Conservation (phyloP, 2,113 vertebrate genomes). For the Mesitornis unicolor region DNA sequence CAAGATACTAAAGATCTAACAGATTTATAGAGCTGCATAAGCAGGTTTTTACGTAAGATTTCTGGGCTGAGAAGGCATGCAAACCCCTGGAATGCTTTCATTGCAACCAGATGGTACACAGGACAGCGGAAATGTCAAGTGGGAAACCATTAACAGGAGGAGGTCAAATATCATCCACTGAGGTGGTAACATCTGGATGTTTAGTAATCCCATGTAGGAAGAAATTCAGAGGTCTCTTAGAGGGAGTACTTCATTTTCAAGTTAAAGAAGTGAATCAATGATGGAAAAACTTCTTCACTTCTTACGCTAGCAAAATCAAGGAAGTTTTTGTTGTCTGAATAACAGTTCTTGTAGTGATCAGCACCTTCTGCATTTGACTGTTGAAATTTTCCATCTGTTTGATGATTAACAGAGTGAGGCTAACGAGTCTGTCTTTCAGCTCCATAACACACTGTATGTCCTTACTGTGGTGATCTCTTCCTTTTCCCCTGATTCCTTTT, state of each 20-base stretch:
- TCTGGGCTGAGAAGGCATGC: not conserved
- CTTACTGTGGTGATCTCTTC: not conserved
- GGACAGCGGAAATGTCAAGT: not conserved
- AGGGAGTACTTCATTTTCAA: not conserved
- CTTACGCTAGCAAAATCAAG: not conserved
- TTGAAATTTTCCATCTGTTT: not conserved
- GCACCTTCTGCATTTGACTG: not conserved
- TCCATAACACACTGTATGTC: not conserved
- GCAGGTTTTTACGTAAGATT: not conserved
- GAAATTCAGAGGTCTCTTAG: not conserved
- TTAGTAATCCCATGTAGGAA: not conserved
- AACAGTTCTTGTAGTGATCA: not conserved
- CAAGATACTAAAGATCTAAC: not conserved
- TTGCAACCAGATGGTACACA: conserved; percentile 16
- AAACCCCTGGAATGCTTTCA: conserved; percentile 11
- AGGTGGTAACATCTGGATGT: conserved; percentile 1
- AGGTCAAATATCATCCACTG: not conserved
- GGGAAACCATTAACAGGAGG: not conserved
- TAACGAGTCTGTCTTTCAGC: not conserved
- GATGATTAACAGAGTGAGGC: not conserved
- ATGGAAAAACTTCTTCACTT: not conserved
- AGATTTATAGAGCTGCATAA: not conserved
- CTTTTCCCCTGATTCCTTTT: not conserved
- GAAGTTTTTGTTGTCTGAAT: not conserved
- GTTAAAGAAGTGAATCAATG: not conserved